A percentile compares a stretch with the other conserved stretches of the same genome.
Conservation (phyloP, 2,888 invertebrate genomes). For the Chrysolina haemoptera region DNA sequence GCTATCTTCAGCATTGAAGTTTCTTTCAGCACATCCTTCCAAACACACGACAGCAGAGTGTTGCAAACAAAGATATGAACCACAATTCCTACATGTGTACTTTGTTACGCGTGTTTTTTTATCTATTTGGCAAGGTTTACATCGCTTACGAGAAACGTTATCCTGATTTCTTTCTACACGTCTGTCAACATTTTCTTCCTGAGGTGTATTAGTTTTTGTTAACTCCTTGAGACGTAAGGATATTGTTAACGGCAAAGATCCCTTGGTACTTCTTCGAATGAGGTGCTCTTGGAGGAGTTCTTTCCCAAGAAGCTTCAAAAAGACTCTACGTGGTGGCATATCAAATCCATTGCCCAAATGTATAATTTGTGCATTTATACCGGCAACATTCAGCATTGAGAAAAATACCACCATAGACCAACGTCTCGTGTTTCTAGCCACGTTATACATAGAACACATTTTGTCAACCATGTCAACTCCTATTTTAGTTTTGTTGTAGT, state of each 20-base stretch:
- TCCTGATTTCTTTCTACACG: constrained; percentile 1
- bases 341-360: constrained; percentile 10
- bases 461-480: constrained; percentile 60
- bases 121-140: constrained; percentile 10
- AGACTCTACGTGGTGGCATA: constrained; percentile 10
- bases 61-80: background rate
- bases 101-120: constrained; percentile 15
- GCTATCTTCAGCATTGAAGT: constrained; percentile 9
- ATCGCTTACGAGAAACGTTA: constrained; percentile 13
- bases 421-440: constrained; percentile 52
- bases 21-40: background rate
- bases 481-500: constrained; percentile 55
- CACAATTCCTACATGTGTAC: background rate
- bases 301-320: constrained; percentile 7
- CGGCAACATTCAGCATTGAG: constrained; percentile 51
- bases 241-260: constrained; percentile 7
- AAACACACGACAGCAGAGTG: constrained; percentile 1
- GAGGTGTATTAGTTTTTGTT: constrained; percentile 13
- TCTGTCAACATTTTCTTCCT: constrained; percentile 1
- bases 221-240: constrained; percentile 13
- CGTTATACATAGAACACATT: constrained; percentile 57
- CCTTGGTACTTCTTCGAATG: constrained; percentile 7
- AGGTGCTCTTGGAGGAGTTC: constrained; percentile 12
- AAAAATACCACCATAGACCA: constrained; percentile 59
- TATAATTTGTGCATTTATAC: constrained; percentile 48